A percentile compares a stretch with the other conserved stretches of the same genome.
These are phyloP conservation scores for Chrysoperla carnea DNA, from an alignment of 1,140 invertebrate genomes.

Conservation along the genomic window DNA sequence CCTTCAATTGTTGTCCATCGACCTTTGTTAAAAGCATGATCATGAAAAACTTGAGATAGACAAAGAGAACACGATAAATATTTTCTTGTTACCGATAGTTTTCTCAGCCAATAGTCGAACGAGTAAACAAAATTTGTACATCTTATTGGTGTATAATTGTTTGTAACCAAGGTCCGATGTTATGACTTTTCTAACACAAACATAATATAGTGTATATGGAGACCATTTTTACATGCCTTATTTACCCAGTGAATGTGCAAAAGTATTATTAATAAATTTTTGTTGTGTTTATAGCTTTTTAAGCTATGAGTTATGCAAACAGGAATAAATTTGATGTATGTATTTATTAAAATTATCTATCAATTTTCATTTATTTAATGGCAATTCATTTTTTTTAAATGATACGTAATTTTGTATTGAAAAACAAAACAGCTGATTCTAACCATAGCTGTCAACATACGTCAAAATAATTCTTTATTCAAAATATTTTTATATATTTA, in stretches of 20 bases:
- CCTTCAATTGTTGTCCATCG: too few species aligned
- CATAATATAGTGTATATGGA: too few species aligned
- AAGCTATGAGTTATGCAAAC: conserved; percentile 30
- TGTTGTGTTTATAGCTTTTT: not conserved
- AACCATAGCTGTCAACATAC: not conserved
- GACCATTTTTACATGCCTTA: too few species aligned
- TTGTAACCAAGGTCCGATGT: not conserved
- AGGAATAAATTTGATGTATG: conserved; percentile 38
- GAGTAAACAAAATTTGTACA: not conserved
- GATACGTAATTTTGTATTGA: not conserved
- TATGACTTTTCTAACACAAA: not conserved
- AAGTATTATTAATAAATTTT: not conserved
- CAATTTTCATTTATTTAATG: not conserved
- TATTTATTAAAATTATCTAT: not conserved
- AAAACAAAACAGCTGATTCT: conserved; percentile 16
- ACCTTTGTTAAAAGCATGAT: too few species aligned
- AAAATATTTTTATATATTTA: not conserved
- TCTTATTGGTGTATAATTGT: not conserved
- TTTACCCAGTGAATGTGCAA: not conserved
- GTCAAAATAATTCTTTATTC: not conserved
- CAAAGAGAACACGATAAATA: too few species aligned
- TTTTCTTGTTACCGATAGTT: too few species aligned
- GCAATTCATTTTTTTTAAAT: not conserved
- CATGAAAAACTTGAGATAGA: too few species aligned
- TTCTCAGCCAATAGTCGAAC: not conserved